phyloP scores from a whole-genome alignment of 2,797 vertebrate species.

The Melanotaenia maccullochi region DNA sequence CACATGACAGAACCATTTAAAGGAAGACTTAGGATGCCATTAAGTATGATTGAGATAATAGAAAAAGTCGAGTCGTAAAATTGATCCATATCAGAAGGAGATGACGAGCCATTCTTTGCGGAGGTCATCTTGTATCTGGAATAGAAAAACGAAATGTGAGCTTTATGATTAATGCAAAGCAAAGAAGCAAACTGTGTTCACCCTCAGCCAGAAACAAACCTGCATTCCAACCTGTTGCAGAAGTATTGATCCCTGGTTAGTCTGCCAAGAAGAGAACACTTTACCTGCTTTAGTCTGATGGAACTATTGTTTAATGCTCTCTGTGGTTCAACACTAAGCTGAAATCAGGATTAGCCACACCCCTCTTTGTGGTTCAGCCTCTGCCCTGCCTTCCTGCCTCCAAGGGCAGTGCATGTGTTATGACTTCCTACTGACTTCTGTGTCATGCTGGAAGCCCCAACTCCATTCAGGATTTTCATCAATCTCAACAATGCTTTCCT shows the following conservation, averaged over 20 bases:
- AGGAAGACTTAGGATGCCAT: conserved; percentile 16
- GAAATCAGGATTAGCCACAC: not conserved
- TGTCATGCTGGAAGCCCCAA: no score
- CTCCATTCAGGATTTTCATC: no score
- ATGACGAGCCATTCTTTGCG: not conserved
- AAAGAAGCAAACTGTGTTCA: not conserved
- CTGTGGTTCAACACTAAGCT: not conserved
- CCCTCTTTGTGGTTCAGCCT: not conserved
- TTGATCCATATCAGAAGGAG: rapidly evolving
- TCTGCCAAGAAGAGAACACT: not conserved
- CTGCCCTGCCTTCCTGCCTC: not conserved
- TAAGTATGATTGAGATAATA: rapidly evolving
- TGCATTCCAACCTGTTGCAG: not conserved
- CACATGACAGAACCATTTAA: conserved; percentile 39
- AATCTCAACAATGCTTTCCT: not conserved
- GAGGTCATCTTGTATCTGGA: conserved; percentile 33
- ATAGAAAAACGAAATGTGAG: not conserved
- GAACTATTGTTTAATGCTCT: not conserved
- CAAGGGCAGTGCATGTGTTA: not conserved
- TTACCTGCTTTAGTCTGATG: not conserved
- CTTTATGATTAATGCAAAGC: not conserved
- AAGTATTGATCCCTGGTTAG: not conserved
- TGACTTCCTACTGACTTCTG: not conserved
- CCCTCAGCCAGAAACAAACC: not conserved
- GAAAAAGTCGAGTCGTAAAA: rapidly evolving